Percentiles rank a stretch among this genome's conserved stretches.
Conservation (phyloP, 1,140 invertebrate species). For the Adoxophyes honmai region DNA sequence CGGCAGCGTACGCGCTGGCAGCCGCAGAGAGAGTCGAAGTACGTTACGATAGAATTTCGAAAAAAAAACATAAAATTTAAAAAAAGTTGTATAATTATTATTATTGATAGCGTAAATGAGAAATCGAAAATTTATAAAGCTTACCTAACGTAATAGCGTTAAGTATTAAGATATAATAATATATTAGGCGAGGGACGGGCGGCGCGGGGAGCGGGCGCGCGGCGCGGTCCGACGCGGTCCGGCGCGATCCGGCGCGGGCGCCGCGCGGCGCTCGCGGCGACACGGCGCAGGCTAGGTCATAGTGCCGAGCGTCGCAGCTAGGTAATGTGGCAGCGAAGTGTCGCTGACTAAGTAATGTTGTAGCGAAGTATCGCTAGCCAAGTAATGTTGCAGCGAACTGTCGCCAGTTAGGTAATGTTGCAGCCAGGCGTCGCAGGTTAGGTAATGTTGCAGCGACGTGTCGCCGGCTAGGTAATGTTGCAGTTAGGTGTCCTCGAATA, state of each 20-base stretch:
- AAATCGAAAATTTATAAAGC: constrained; percentile 77
- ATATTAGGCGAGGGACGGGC: constrained; percentile 55
- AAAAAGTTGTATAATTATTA: constrained; percentile 77
- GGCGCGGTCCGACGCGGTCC: constrained; percentile 28
- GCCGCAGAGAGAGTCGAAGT: constrained; percentile 69
- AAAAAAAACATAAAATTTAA: constrained; percentile 75
- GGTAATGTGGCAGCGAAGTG: too few relatives aligned
- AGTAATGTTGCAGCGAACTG: too few relatives aligned
- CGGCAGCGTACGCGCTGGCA: constrained; percentile 48
- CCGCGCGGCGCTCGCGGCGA: too few relatives aligned
- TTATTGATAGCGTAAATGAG: constrained; percentile 75
- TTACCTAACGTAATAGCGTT: constrained; percentile 76
- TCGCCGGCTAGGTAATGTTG: not conserved
- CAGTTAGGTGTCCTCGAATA: too few relatives aligned
- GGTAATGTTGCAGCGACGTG: too few relatives aligned
- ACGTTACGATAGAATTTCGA: constrained; percentile 75
- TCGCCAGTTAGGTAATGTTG: too few relatives aligned
- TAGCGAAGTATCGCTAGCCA: not conserved
- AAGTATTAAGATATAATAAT: constrained; percentile 74
- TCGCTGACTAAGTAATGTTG: not conserved
- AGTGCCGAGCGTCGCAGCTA: too few relatives aligned
- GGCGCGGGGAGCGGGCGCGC: constrained; percentile 51
- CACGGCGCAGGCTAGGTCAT: too few relatives aligned
- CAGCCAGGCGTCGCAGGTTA: too few relatives aligned
- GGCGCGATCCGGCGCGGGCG: not conserved